phyloP scores from a whole-genome alignment of 1,140 invertebrate species.

The Neomicropteryx cornuta region DNA sequence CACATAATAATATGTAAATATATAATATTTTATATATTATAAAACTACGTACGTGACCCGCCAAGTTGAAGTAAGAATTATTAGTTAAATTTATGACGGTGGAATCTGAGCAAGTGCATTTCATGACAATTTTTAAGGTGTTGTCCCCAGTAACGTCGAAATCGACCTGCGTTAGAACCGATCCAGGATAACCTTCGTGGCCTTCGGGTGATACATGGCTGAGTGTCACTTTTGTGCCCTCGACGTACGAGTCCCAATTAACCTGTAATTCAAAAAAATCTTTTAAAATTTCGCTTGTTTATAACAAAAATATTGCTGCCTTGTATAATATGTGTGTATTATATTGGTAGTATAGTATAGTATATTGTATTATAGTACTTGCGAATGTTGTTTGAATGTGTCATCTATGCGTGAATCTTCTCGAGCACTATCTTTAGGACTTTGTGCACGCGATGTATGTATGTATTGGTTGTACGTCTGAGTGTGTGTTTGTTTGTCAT shows the following conservation, averaged over 20 bases:
- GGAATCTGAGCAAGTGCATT: slow-evolving; percentile 60
- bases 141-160: slow-evolving; percentile 69
- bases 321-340: too few relatives aligned
- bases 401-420: too few relatives aligned
- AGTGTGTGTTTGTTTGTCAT: too few relatives aligned
- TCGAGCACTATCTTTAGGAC: too few relatives aligned
- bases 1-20: too few relatives aligned
- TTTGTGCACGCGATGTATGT: too few relatives aligned
- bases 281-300: too few relatives aligned
- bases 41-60: slow-evolving; percentile 52
- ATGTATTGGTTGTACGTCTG: too few relatives aligned
- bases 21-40: slow-evolving; percentile 3
- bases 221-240: slow-evolving; percentile 48
- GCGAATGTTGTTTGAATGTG: too few relatives aligned
- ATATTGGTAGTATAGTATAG: too few relatives aligned
- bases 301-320: too few relatives aligned
- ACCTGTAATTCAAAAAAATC: slow-evolving; percentile 19
- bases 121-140: slow-evolving; percentile 63
- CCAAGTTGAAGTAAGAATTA: slow-evolving; percentile 89
- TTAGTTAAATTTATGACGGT: slow-evolving; percentile 86
- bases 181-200: slow-evolving; percentile 82
- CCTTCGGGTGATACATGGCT: slow-evolving; percentile 62
- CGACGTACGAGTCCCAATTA: slow-evolving; percentile 46
- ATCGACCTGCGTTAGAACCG: slow-evolving; percentile 49
- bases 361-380: too few relatives aligned